phyloP scores from a whole-genome alignment of 2,888 invertebrate genomes.

The Melitaea athalia region DNA sequence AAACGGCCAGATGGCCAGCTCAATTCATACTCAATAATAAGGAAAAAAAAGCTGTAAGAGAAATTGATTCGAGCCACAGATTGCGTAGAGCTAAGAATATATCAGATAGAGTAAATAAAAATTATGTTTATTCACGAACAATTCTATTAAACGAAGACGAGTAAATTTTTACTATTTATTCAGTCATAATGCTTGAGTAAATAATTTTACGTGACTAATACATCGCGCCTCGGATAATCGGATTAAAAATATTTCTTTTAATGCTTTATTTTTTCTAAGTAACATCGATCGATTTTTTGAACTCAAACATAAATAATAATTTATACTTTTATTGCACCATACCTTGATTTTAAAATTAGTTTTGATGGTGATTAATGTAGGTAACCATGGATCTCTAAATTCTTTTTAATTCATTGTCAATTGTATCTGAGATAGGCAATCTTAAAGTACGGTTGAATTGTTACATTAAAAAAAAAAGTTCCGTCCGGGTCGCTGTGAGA shows the following conservation, averaged over 20 bases:
- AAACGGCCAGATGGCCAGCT: slow-evolving; percentile 52
- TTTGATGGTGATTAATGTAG: background rate
- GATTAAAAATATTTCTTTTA: background rate
- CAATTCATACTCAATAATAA: slow-evolving; percentile 52
- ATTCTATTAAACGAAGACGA: slow-evolving; percentile 9
- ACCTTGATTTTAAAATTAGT: background rate
- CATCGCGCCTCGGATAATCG: slow-evolving; percentile 2
- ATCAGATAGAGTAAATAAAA: slow-evolving; percentile 41
- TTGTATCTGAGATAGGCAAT: slow-evolving; percentile 65
- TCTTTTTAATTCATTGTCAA: slow-evolving; percentile 50
- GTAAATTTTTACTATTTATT: slow-evolving; percentile 21
- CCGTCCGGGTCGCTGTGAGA: slow-evolving; percentile 54
- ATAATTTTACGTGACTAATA: slow-evolving; percentile 31
- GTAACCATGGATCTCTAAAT: slow-evolving; percentile 39
- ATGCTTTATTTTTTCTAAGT: no score
- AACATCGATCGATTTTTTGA: background rate
- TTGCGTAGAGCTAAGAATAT: slow-evolving; percentile 43
- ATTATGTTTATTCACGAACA: slow-evolving; percentile 21
- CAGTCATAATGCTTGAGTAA: slow-evolving; percentile 21
- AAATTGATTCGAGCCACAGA: slow-evolving; percentile 65
- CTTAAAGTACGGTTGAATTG: slow-evolving; percentile 61
- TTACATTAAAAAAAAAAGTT: slow-evolving; percentile 51
- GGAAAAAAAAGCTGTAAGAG: slow-evolving; percentile 56
- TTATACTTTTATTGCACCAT: no score
- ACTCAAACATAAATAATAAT: background rate